A percentile compares a stretch with the other conserved stretches of the same genome.
phyloP scores from a whole-genome alignment of 2,113 vertebrate genomes.

The Perca schrenkii region DNA sequence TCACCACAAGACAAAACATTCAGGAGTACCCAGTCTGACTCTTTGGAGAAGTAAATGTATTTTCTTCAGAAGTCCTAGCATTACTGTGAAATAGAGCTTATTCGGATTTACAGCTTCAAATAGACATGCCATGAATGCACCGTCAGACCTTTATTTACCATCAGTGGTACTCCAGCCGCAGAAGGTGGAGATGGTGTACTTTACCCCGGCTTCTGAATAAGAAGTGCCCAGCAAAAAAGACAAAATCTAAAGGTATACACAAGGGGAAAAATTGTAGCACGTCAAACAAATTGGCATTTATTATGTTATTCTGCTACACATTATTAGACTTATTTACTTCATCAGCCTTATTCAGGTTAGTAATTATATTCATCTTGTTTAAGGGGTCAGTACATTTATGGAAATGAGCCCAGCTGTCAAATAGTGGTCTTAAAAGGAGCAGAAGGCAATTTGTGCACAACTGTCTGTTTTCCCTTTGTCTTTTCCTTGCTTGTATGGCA shows the following conservation, averaged over 20 bases:
- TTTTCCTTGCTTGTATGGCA: neutral
- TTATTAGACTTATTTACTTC: conserved; percentile 1
- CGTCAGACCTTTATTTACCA: neutral
- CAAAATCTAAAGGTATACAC: neutral
- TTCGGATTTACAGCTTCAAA: conserved; percentile 17
- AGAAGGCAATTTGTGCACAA: neutral
- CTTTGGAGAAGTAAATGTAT: neutral
- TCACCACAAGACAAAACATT: neutral
- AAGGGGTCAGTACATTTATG: neutral
- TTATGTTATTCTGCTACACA: neutral
- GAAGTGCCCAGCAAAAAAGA: neutral
- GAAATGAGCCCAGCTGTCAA: conserved; percentile 7
- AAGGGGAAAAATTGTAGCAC: neutral
- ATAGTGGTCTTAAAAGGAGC: neutral
- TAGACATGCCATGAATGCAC: neutral
- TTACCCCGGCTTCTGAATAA: neutral
- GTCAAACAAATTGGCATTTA: neutral
- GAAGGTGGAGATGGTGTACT: neutral
- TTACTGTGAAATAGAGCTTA: conserved; percentile 7
- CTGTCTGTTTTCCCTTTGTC: neutral
- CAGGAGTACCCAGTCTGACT: neutral
- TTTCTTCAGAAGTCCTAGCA: neutral
- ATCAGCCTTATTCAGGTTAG: neutral
- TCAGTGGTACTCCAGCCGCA: conserved; percentile 1
- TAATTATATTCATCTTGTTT: conserved; percentile 19